phyloP scores from a whole-genome alignment of 2,113 vertebrate species.

The Tauraco erythrolophus region DNA sequence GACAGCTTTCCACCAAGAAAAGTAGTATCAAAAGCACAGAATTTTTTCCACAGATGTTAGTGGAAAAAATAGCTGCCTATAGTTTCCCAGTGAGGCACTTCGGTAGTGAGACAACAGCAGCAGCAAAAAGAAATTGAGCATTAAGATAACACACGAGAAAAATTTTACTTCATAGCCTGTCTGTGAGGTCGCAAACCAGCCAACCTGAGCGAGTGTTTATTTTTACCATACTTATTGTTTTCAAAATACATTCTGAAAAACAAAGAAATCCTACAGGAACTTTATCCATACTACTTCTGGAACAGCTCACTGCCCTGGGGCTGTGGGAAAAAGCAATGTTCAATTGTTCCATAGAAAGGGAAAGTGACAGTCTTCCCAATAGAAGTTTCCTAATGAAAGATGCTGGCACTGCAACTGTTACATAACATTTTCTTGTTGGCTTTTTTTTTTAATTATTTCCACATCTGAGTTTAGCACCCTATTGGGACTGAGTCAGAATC shows the following conservation, averaged over 20 bases:
- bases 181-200: neutral
- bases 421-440: neutral
- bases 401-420: neutral
- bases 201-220: neutral
- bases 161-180: neutral
- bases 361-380: neutral
- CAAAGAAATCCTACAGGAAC: neutral
- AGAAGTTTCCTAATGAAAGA: neutral
- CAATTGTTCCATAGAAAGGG: neutral
- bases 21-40: neutral
- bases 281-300: neutral
- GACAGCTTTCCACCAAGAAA: neutral
- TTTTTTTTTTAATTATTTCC: neutral
- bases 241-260: neutral
- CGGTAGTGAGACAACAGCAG: neutral
- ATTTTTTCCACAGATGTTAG: neutral
- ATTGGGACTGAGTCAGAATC: neutral
- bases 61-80: neutral
- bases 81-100: neutral
- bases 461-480: neutral
- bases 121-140: neutral
- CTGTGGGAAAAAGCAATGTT: neutral
- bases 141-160: neutral
- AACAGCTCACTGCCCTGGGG: neutral
- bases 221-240: neutral